Base-by-base conservation (phyloP, 2,797 vertebrate genomes). In the Falco cherrug region DNA sequence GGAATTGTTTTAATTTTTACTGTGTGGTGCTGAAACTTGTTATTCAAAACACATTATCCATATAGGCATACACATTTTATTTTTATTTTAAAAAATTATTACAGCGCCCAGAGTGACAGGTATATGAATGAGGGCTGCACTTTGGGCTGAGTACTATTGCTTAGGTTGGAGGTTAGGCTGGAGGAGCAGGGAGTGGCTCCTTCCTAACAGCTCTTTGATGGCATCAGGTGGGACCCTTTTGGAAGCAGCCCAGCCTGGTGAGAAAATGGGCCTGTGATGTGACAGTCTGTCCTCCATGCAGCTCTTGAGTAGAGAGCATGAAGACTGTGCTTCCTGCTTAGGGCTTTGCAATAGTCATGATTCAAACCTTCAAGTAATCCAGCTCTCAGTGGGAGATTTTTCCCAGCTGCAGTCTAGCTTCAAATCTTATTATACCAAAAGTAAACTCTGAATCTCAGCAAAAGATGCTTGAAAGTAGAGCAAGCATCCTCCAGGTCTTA, bases 311-410 rank as follows among this genome's bases (percentile, higher is more conserved):
- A 25, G 20, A 28, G 48, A 59, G 35, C 5, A 1, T 5, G 54
- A 57, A 48, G 41, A 45, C 60, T 53, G 24, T 7, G 6, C 68
- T 65, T 39, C 25, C n/a, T 77, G 51, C 56, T 26, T 57, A 28
- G 16, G n/a, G 15, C 65, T 89, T 45, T 0, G 2, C 28, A 9
- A 9, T 3, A 24, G 53, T 25, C 13, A 0, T 9, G 45, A 26
- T 33, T 47, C 8, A 60, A 43, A 71, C 24, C 53, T 48, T 41
- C 48, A 37, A 53, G 24, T 63, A 67, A 70, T 54, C 33, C 53
- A 56, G 11, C 43, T 50, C 65, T 63, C 26, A 5, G 74, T 77
- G 69, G 47, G 81, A 87, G 65, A n/a, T 22, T 68, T 86, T 73
- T 43, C 41, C 39, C 24, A 28, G 33, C 39, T 75, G 39, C 50